Conservation (phyloP, 1,140 invertebrate species). For the Drosophila kohkoa region DNA sequence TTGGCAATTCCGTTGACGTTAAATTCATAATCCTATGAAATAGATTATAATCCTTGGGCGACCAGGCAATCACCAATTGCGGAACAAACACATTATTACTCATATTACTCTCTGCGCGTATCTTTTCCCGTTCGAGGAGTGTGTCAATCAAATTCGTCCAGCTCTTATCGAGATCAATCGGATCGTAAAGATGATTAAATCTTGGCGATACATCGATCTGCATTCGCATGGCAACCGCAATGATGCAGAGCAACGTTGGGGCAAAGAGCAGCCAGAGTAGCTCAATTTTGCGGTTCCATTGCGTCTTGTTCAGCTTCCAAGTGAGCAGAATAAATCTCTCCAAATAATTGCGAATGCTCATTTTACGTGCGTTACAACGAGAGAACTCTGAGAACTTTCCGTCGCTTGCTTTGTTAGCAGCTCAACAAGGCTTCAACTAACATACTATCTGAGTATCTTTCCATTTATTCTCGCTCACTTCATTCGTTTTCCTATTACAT, state of each 20-base stretch:
- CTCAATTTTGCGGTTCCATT: slow-evolving; percentile 43
- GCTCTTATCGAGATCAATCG: slow-evolving; percentile 35
- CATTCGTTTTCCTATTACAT: slow-evolving; percentile 22
- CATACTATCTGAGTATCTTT: background rate
- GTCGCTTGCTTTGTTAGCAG: background rate
- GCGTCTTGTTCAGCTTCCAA: slow-evolving; percentile 57
- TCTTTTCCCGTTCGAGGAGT: slow-evolving; percentile 6
- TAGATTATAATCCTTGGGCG: slow-evolving; percentile 25
- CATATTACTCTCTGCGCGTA: background rate
- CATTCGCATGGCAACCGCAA: slow-evolving; percentile 42
- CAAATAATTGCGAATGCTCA: slow-evolving; percentile 47
- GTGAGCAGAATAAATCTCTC: slow-evolving; percentile 47
- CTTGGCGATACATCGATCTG: background rate
- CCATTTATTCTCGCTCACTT: background rate
- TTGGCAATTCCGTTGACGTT: background rate
- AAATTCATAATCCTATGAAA: slow-evolving; percentile 20
- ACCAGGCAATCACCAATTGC: slow-evolving; percentile 55
- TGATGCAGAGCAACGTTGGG: slow-evolving; percentile 23
- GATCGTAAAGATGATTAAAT: slow-evolving; percentile 28
- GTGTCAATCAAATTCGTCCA: slow-evolving; percentile 48
- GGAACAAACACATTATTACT: slow-evolving; percentile 47
- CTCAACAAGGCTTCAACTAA: too few species aligned
- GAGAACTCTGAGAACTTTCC: background rate
- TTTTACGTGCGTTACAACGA: slow-evolving; percentile 6
- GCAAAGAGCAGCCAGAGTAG: slow-evolving; percentile 36